Evolutionary conservation across 1,140 invertebrate species (phyloP), one percentile per base, ranked within the genome.

Genomic region (Dendroctonus ponderosae): DNA sequence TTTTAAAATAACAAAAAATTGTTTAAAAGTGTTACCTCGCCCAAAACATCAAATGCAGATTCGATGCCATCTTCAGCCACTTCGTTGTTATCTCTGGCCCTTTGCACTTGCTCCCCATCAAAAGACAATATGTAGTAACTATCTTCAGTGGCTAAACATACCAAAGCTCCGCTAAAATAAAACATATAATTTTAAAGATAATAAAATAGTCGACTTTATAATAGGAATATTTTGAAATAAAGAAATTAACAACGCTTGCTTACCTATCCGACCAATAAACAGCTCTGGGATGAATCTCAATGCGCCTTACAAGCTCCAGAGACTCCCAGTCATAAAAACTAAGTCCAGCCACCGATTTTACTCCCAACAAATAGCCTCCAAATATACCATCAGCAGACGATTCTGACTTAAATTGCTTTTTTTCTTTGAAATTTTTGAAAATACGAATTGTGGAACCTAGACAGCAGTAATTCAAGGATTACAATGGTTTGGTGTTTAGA

Each of bases 351-450:
- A 92, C 89, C 0, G 96, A 98, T 71, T 92, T 91, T 0, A 98
- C 94, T 8, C 97, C 96, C 37, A 99, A 82, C 79, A 99, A 86
- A 79, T 87, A 90, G 6, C 98, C 98, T 57, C 97, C 97, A 80
- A 94, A 98, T 58, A 99, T 98, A 60, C 89, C 94, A 92, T 98
- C 96, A 51, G 94, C 94, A 5, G 96, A 95, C 82, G 93, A 96
- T 75, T 98, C 96, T 0, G 96, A 94, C 69, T 96, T 97, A 74
- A 98, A 96, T 52, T 88, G 88, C 76, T 96, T 96, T 75, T 91
- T 89, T 77, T 99, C 96, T 77, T 99, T 99, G 79, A 99, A 99
- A 77, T 99, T 99, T 76, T 98, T 97, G 81, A 97, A 99, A 7
- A 99, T 88, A 77, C 95, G 96, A 2, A 99, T 88, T 0, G 89